Evolutionary conservation across 2,888 invertebrate genomes (phyloP).

Genomic region (Tholera decimalis): DNA sequence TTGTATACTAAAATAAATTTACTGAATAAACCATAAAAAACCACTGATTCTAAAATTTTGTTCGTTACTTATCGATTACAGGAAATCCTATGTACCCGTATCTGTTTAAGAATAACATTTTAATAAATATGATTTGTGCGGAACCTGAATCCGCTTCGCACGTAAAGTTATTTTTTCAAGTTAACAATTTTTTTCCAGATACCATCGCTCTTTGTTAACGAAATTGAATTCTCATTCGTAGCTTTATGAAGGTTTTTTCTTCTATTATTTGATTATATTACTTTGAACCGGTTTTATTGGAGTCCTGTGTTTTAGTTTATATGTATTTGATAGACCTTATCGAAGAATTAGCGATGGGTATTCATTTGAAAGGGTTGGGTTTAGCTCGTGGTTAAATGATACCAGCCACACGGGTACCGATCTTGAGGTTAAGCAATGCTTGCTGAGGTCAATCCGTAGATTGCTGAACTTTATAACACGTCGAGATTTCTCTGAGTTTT

Average conservation of each 20-base stretch:
- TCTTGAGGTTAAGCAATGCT: too few species aligned
- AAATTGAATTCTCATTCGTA: conserved; percentile 85
- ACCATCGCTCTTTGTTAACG: conserved; percentile 83
- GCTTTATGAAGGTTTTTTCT: conserved; percentile 79
- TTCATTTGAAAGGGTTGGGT: neutral
- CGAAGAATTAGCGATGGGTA: conserved; percentile 18
- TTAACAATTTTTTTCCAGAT: conserved; percentile 55
- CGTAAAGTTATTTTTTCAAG: neutral
- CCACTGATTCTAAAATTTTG: too few species aligned
- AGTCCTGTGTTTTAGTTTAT: conserved; percentile 40
- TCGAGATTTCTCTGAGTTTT: too few species aligned
- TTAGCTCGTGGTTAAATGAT: neutral
- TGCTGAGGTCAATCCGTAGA: too few species aligned
- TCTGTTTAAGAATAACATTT: too few species aligned
- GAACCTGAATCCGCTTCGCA: neutral
- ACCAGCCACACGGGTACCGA: too few species aligned
- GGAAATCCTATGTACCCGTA: too few species aligned
- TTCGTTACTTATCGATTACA: too few species aligned
- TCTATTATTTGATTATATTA: conserved; percentile 75
- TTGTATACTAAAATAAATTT: too few species aligned
- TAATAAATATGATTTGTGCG: too few species aligned
- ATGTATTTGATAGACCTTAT: conserved; percentile 45
- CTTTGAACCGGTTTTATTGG: conserved; percentile 54
- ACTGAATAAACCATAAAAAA: too few species aligned
- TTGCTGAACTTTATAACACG: too few species aligned